A percentile compares a stretch with the other conserved stretches of the same genome.
phyloP scores from a whole-genome alignment of 2,113 vertebrate genomes.

The Odontophorus gujanensis region DNA sequence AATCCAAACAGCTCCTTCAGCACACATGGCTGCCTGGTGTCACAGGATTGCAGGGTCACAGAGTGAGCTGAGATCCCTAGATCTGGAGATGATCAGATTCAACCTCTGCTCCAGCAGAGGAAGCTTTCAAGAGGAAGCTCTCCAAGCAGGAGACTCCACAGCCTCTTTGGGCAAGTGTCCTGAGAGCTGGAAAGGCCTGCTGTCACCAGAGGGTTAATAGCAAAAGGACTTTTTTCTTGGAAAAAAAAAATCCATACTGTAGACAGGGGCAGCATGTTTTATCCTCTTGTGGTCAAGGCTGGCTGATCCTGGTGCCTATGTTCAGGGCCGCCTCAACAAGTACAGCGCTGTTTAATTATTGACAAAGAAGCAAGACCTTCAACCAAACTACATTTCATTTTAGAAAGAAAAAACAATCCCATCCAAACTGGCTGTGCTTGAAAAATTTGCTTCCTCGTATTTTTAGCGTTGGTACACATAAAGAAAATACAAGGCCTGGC shows the following conservation, averaged over 20 bases:
- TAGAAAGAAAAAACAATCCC: not conserved
- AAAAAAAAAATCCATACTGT: not conserved
- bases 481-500: not conserved
- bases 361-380: slow-evolving; percentile 22
- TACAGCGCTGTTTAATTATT: slow-evolving; percentile 25
- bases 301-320: not conserved
- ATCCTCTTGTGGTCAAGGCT: slow-evolving; percentile 1
- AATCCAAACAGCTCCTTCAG: not conserved
- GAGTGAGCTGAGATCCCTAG: not conserved
- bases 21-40: not conserved
- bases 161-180: not conserved
- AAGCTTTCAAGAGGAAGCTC: not conserved
- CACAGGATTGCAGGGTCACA: not conserved
- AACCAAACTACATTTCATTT: not conserved
- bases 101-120: not conserved
- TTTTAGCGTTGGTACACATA: not conserved
- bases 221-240: not conserved
- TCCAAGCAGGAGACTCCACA: not conserved
- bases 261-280: not conserved
- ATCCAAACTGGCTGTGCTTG: not conserved
- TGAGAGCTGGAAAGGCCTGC: not conserved
- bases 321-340: slow-evolving; percentile 5
- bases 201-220: not conserved
- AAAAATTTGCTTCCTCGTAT: not conserved
- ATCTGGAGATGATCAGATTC: not conserved